A percentile compares a stretch with the other conserved stretches of the same genome.
Conservation (phyloP, 2,797 vertebrate species). For the Callimico goeldii region DNA sequence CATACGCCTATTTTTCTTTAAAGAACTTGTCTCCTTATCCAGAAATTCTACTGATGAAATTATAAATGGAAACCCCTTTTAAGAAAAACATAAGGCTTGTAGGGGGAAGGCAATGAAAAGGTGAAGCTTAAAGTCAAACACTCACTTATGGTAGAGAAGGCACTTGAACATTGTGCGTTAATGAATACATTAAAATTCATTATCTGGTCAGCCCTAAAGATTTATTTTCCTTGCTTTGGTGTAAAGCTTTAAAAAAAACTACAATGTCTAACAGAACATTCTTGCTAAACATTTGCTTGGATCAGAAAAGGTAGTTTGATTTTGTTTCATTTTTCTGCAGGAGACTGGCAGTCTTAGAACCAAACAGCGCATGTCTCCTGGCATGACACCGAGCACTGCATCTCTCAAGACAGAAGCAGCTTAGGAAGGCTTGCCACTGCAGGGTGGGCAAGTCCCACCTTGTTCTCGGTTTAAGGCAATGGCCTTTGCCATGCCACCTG, state of each 20-base stretch:
- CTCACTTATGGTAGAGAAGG: background rate
- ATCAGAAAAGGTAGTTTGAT: background rate
- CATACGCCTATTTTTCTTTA: background rate
- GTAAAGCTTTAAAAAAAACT: constrained; percentile 24
- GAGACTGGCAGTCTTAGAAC: background rate
- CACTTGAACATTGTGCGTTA: background rate
- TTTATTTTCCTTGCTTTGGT: background rate
- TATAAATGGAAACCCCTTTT: background rate
- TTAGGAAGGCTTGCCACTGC: background rate
- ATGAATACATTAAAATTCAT: background rate
- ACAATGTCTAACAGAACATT: constrained; percentile 21
- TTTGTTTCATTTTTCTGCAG: background rate
- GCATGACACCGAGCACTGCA: background rate
- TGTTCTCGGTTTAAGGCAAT: background rate
- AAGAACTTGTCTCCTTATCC: background rate
- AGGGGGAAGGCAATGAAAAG: background rate
- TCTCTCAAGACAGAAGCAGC: background rate
- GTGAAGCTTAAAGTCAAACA: background rate
- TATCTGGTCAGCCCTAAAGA: background rate
- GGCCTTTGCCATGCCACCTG: background rate
- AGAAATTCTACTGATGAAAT: constrained; percentile 20
- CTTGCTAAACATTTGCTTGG: background rate
- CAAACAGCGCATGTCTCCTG: background rate
- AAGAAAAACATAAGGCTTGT: background rate
- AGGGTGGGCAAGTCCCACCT: background rate